A percentile compares a stretch with the other conserved stretches of the same genome.
Conservation (phyloP, 2,888 invertebrate genomes). For the Trichogramma evanescens region DNA sequence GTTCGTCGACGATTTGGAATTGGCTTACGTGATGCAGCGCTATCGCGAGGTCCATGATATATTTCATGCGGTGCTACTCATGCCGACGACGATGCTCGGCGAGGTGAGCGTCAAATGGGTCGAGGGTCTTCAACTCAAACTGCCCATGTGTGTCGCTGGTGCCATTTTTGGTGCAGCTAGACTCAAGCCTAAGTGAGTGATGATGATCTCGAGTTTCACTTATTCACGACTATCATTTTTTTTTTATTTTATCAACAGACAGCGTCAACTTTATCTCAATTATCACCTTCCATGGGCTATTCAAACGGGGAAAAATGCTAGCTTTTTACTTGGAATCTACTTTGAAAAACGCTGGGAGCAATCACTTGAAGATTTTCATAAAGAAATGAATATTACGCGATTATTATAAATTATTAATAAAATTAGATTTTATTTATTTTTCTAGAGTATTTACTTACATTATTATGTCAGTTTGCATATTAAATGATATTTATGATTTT, state of each 20-base stretch:
- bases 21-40: conserved; percentile 94
- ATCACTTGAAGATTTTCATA: conserved; percentile 68
- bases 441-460: too few relatives aligned
- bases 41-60: conserved; percentile 97
- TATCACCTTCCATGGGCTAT: conserved; percentile 84
- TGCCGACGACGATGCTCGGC: conserved; percentile 90
- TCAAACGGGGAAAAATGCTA: conserved; percentile 64
- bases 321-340: conserved; percentile 79
- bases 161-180: conserved; percentile 87
- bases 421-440: not conserved
- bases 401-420: conserved; percentile 7
- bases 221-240: not conserved
- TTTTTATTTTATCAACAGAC: conserved; percentile 48
- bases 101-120: conserved; percentile 96
- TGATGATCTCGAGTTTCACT: not conserved
- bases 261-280: conserved; percentile 68
- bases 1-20: conserved; percentile 80
- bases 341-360: conserved; percentile 94
- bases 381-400: conserved; percentile 69
- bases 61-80: conserved; percentile 80
- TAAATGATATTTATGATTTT: too few relatives aligned
- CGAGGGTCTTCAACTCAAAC: conserved; percentile 87
- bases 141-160: conserved; percentile 94
- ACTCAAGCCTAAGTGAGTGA: conserved; percentile 52
- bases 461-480: too few relatives aligned